A percentile compares a stretch with the other conserved stretches of the same genome.
phyloP scores from a whole-genome alignment of 2,888 invertebrate species.

The Eurytoma adleriae region DNA sequence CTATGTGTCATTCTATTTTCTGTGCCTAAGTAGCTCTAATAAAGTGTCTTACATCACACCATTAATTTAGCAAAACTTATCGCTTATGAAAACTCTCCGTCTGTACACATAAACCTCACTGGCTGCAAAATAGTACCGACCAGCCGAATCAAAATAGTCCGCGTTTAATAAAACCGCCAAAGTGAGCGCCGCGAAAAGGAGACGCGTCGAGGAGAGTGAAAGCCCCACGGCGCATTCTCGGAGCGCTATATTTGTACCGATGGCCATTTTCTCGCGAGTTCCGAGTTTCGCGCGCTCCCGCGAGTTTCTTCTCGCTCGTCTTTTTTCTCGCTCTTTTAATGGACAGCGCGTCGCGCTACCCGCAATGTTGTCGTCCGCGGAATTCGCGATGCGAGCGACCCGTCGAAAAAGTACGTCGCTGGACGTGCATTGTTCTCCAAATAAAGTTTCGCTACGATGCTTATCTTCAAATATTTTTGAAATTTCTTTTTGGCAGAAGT shows the following conservation, averaged over 20 bases:
- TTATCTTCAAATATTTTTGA: too few relatives aligned
- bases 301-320: constrained; percentile 2
- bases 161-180: background rate
- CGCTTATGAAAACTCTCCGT: background rate
- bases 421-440: too few relatives aligned
- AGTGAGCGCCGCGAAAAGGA: background rate
- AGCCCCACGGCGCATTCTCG: background rate
- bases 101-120: background rate
- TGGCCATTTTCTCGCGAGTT: background rate
- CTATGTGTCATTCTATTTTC: too few relatives aligned
- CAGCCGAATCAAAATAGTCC: background rate
- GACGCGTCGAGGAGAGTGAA: constrained; percentile 2
- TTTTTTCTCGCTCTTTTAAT: constrained; percentile 19
- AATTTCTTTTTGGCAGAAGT: too few relatives aligned
- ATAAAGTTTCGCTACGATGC: too few relatives aligned
- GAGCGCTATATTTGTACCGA: background rate
- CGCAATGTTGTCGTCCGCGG: background rate
- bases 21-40: too few relatives aligned
- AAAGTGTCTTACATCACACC: background rate
- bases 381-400: constrained; percentile 8
- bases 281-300: background rate
- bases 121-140: background rate
- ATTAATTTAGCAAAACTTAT: background rate
- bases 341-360: background rate
- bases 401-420: background rate